Base-by-base conservation (phyloP, 64 coral and sea anemone genomes). In the Montipora sp. region DNA sequence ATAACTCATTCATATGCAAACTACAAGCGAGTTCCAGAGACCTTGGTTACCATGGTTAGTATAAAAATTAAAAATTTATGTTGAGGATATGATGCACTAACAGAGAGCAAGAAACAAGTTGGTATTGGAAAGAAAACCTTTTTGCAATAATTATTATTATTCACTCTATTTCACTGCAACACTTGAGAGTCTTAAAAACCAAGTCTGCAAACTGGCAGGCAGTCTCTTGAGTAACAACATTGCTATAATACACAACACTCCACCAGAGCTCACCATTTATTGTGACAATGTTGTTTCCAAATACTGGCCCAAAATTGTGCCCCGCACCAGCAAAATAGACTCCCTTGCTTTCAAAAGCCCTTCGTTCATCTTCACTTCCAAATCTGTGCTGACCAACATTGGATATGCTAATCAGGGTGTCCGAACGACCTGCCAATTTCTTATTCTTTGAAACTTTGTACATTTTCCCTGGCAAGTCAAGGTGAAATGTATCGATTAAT, bases 241-340 rank as follows among this genome's bases (percentile, higher is more conserved):
- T 94, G 14, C 69, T 90, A 14, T 83, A 90, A 72, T 94, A 94
- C 8, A 83, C 73, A 77, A 94, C 50, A 11, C 87, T 89, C 87
- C 93, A 94, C 2, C 14, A 94, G 0, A 94, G 57, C 7, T 51
- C 49, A 51, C 46, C 93, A 90, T 84, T 90, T 1, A 94, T 61
- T 19, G 87, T 90, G 10, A 78, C 80, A 77, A 94, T 78, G 24
- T 94, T 94, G 58, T 90, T 89, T 50, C 79, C 77, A 67, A 94
- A 94, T 10, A 90, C 87, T 67, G 93, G 87, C 19, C 93, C 93
- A 89, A 83, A 84, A 59, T 77, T 83, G 16, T 94, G 93, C 44
- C 88, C 92, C n/a, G 92, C 86, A 70, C 78, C 18, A 22, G 86
- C 92, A 94, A 89, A 89, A 77, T 89, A 89, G 11, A 76, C 77